Conservation (phyloP, 2,888 invertebrate species). For the Melolontha melolontha region DNA sequence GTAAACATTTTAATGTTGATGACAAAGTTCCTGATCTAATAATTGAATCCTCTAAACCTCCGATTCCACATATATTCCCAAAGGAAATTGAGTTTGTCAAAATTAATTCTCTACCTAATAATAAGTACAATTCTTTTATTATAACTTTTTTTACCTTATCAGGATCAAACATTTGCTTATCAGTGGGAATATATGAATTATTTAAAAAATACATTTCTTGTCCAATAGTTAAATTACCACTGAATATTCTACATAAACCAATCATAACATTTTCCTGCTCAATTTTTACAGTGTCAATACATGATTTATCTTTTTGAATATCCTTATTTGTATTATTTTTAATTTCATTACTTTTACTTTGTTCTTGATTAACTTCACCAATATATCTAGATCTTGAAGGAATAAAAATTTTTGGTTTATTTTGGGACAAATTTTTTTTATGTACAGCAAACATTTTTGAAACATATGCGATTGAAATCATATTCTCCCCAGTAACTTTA, state of each 20-base stretch:
- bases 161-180: neutral
- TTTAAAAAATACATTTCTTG: constrained; percentile 85
- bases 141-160: constrained; percentile 68
- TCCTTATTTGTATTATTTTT: constrained; percentile 40
- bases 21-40: constrained; percentile 92
- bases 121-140: constrained; percentile 84
- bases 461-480: constrained; percentile 77
- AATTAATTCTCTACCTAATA: constrained; percentile 94
- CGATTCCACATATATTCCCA: constrained; percentile 92
- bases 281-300: constrained; percentile 3
- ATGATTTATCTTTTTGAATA: constrained; percentile 51
- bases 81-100: constrained; percentile 83
- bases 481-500: constrained; percentile 60
- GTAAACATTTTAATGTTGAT: constrained; percentile 82
- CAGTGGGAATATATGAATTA: constrained; percentile 69
- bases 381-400: constrained; percentile 76
- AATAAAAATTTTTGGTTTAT: constrained; percentile 82
- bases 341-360: constrained; percentile 57
- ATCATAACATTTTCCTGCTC: constrained; percentile 72
- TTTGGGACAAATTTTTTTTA: constrained; percentile 79
- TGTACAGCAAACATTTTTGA: constrained; percentile 94
- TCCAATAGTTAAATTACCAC: constrained; percentile 83
- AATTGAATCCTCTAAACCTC: constrained; percentile 85
- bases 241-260: constrained; percentile 94
- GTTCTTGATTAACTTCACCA: neutral